These are phyloP conservation scores for Cephalopholis sonnerati DNA, from an alignment of 2,113 vertebrate species.

Conservation along the genomic window DNA sequence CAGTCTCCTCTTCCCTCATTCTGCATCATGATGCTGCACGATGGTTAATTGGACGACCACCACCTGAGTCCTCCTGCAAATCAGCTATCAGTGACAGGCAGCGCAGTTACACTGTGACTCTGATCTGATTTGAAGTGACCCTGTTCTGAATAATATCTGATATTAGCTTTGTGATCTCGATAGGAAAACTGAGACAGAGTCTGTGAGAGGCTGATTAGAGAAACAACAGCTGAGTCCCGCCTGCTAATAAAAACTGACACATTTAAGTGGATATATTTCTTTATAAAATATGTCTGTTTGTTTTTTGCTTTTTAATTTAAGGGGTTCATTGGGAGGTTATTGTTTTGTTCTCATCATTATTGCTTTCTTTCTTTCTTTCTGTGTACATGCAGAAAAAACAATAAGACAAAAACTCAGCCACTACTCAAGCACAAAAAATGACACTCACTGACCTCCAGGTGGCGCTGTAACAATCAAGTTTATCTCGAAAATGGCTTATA, in stretches of 20 bases:
- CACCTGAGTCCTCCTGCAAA: slow-evolving; percentile 75
- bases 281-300: neutral
- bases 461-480: no score
- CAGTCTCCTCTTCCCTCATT: slow-evolving; percentile 52
- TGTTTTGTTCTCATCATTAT: no score
- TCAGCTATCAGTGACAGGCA: slow-evolving; percentile 50
- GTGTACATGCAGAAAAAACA: no score
- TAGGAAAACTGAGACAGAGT: slow-evolving; percentile 9
- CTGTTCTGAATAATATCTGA: neutral
- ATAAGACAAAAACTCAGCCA: no score
- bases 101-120: neutral
- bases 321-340: no score
- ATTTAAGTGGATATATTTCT: neutral
- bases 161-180: slow-evolving; percentile 20
- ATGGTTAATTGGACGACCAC: slow-evolving; percentile 61
- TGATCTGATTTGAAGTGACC: slow-evolving; percentile 47
- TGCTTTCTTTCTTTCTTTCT: no score
- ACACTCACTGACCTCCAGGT: no score
- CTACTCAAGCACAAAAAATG: no score
- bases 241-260: slow-evolving; percentile 5
- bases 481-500: no score
- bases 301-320: no score
- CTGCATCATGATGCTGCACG: slow-evolving; percentile 28
- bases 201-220: slow-evolving; percentile 9
- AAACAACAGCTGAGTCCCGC: slow-evolving; percentile 10